phyloP scores from a whole-genome alignment of 2,888 invertebrate species.

The Gandaritis pyraliata region DNA sequence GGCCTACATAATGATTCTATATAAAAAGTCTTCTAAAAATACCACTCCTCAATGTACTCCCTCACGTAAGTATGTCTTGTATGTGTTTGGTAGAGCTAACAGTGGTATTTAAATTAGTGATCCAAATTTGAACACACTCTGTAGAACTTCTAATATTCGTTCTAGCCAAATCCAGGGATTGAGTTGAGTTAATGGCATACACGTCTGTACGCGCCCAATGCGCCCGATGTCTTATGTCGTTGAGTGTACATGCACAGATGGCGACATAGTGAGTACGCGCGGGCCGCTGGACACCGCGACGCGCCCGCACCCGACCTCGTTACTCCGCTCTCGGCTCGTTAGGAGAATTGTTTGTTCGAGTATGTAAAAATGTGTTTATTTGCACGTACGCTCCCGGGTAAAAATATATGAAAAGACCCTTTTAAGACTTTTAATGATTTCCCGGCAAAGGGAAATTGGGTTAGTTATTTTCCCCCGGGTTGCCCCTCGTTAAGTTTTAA shows the following conservation, averaged over 20 bases:
- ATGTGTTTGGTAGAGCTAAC: too few species aligned
- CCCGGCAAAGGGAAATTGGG: constrained; percentile 85
- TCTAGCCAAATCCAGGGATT: too few species aligned
- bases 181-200: too few species aligned
- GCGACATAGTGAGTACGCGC: constrained; percentile 29
- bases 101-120: too few species aligned
- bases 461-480: constrained; percentile 84
- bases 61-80: too few species aligned
- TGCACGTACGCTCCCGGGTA: constrained; percentile 82
- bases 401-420: constrained; percentile 84
- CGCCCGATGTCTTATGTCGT: not conserved
- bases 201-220: too few species aligned
- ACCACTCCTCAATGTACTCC: too few species aligned
- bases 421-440: constrained; percentile 85
- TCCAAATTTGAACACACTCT: too few species aligned
- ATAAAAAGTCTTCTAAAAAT: too few species aligned
- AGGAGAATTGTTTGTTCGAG: constrained; percentile 84
- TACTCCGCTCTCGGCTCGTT: constrained; percentile 78
- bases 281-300: constrained; percentile 43
- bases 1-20: not conserved
- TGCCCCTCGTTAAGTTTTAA: constrained; percentile 85
- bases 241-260: constrained; percentile 28
- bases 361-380: constrained; percentile 85
- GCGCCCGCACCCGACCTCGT: constrained; percentile 65
- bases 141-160: too few species aligned